phyloP scores from a whole-genome alignment of 2,888 invertebrate species.

The Thumatha senex region DNA sequence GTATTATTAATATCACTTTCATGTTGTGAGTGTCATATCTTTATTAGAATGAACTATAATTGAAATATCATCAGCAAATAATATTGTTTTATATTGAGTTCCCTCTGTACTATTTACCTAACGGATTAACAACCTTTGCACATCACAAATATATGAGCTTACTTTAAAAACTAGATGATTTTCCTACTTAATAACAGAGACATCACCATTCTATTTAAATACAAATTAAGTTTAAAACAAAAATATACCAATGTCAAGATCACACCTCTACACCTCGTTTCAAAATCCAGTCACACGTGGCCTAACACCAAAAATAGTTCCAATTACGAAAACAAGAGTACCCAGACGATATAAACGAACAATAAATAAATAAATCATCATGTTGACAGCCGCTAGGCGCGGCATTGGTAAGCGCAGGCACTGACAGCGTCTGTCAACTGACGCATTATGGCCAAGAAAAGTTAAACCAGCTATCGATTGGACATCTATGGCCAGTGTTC shows the following conservation, averaged over 20 bases:
- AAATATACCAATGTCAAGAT: neutral
- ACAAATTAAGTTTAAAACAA: too few species aligned
- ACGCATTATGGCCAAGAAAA: conserved; percentile 3
- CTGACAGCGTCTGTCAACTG: conserved; percentile 12
- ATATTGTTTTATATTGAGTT: too few species aligned
- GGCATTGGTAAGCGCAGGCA: conserved; percentile 1
- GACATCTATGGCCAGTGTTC: conserved; percentile 5
- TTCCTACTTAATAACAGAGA: too few species aligned
- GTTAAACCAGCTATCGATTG: neutral
- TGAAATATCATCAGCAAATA: too few species aligned
- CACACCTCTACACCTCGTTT: neutral
- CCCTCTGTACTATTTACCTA: too few species aligned
- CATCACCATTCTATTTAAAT: too few species aligned
- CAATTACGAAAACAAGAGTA: conserved; percentile 2
- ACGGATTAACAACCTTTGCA: too few species aligned
- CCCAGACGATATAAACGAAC: neutral
- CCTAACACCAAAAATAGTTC: conserved; percentile 3
- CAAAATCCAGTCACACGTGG: neutral
- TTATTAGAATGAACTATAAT: too few species aligned
- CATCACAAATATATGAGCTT: too few species aligned
- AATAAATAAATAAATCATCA: conserved; percentile 14
- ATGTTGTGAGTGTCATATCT: too few species aligned
- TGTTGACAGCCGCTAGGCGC: conserved; percentile 4
- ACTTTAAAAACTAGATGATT: too few species aligned
- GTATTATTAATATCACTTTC: too few species aligned